Percentiles rank a stretch among this genome's conserved stretches.
Conservation (phyloP, 1,140 invertebrate species). For the Parapsyche elsis region DNA sequence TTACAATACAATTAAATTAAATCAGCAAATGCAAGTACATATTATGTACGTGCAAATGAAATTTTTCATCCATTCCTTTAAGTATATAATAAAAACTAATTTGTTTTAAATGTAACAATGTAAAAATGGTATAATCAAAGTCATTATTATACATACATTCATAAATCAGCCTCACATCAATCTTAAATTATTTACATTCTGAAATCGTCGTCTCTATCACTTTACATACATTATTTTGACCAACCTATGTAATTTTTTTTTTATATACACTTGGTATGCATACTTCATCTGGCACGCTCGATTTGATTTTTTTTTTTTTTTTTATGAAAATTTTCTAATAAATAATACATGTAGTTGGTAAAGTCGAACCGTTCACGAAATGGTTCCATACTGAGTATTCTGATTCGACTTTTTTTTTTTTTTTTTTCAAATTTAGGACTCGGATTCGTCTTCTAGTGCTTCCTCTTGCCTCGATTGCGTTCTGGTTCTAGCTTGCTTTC, state of each 20-base stretch:
- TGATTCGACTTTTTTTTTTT: not conserved
- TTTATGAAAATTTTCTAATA: slow-evolving; percentile 20
- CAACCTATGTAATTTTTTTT: not conserved
- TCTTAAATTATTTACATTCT: not conserved
- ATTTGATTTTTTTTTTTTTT: not conserved
- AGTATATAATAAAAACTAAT: no score
- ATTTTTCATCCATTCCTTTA: no score
- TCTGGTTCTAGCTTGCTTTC: slow-evolving; percentile 42
- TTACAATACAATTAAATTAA: not conserved
- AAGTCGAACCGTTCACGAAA: not conserved
- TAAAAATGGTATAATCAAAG: not conserved
- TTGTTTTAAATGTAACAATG: no score
- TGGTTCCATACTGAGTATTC: not conserved
- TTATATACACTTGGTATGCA: not conserved
- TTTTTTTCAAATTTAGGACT: slow-evolving; percentile 39
- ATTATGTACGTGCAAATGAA: no score
- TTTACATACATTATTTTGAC: no score
- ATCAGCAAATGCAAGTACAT: not conserved
- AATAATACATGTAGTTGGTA: slow-evolving; percentile 18
- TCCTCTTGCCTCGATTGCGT: slow-evolving; percentile 24
- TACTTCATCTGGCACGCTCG: slow-evolving; percentile 4
- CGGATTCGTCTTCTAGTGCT: slow-evolving; percentile 28
- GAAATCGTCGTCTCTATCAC: no score
- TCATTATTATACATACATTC: not conserved
- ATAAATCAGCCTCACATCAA: not conserved